A percentile compares a stretch with the other conserved stretches of the same genome.
Evolutionary conservation across 2,113 vertebrate species (phyloP).

Genomic region (Thalassoma bifasciatum): DNA sequence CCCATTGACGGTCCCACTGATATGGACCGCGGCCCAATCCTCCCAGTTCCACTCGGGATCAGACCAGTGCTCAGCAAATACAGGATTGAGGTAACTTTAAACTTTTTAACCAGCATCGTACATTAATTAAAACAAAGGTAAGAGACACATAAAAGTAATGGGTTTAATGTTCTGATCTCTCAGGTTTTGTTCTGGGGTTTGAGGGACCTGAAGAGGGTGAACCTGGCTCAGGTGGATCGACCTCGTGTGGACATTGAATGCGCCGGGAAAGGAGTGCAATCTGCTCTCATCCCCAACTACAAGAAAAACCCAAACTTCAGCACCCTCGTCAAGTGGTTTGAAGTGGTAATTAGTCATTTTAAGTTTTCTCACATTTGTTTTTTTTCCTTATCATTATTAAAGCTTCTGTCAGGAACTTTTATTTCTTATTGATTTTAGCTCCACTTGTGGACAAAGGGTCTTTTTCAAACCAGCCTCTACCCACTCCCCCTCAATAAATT

Average conservation of each 20-base stretch:
- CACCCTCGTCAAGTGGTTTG: constrained; percentile 98
- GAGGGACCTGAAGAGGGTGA: constrained; percentile 96
- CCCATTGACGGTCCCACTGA: constrained; percentile 91
- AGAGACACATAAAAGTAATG: neutral
- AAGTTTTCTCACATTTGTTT: neutral
- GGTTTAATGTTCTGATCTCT: neutral
- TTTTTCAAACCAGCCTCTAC: too few species aligned
- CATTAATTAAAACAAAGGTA: neutral
- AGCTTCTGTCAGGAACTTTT: too few species aligned
- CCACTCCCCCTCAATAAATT: too few species aligned
- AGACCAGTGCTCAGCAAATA: constrained; percentile 95
- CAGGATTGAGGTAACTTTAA: constrained; percentile 89
- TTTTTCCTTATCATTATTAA: too few species aligned
- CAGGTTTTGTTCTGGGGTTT: constrained; percentile 98
- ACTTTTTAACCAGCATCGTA: neutral
- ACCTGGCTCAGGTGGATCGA: constrained; percentile 95
- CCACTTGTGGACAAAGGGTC: too few species aligned
- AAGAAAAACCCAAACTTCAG: constrained; percentile 99
- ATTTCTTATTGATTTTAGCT: too few species aligned
- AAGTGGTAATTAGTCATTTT: constrained; percentile 86
- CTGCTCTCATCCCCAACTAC: constrained; percentile 94
- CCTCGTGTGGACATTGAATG: constrained; percentile 98
- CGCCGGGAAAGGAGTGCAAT: constrained; percentile 94
- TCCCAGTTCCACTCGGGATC: constrained; percentile 94
- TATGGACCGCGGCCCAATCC: constrained; percentile 90